Evolutionary conservation across 2,797 vertebrate genomes (phyloP).

Genomic region (Meriones psammophilus): DNA sequence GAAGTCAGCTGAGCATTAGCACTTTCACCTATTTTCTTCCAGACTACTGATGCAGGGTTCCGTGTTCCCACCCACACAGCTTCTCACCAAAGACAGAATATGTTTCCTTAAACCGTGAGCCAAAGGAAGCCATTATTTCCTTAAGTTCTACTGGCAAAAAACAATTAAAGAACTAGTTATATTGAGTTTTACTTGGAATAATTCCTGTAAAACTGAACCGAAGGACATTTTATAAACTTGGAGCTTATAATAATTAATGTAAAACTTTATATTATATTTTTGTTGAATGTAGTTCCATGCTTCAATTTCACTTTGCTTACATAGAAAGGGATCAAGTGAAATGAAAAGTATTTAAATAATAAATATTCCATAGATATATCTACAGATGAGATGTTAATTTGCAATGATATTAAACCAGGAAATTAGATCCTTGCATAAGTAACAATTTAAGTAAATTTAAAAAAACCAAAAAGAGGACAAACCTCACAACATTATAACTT

Average conservation of each 20-base stretch:
- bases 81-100: not conserved
- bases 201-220: not conserved
- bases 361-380: not conserved
- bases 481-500: not conserved
- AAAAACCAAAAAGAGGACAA: not conserved
- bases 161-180: not conserved
- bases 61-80: not conserved
- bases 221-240: conserved; percentile 11
- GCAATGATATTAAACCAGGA: not conserved
- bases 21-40: not conserved
- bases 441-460: not conserved
- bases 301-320: not conserved
- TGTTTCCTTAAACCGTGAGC: not conserved
- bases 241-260: not conserved
- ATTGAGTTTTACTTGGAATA: not conserved
- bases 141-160: not conserved
- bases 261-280: not conserved
- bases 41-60: not conserved
- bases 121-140: not conserved
- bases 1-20: not conserved
- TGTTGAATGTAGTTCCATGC: not conserved
- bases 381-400: not conserved
- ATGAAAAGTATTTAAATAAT: not conserved
- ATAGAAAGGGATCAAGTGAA: not conserved
- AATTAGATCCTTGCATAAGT: not conserved